These are phyloP conservation scores for Desmodus rotundus DNA, from an alignment of 2,113 vertebrate species.

Conservation along the genomic window DNA sequence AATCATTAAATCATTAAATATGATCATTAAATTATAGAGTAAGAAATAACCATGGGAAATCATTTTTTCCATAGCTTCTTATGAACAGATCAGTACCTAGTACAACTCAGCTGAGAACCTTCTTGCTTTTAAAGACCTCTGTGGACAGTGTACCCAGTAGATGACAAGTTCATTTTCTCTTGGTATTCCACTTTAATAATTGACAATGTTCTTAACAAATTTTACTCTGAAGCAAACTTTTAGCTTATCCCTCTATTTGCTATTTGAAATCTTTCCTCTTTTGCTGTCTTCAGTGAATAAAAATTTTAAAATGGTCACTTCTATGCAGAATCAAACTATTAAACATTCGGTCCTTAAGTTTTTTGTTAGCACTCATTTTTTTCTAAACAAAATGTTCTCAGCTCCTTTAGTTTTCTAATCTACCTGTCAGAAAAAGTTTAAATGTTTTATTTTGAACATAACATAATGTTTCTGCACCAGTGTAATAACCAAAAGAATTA, in stretches of 20 bases:
- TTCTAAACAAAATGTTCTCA: not conserved
- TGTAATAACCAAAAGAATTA: not conserved
- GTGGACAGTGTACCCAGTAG: not conserved
- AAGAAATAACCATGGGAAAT: not conserved
- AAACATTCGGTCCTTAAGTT: not conserved
- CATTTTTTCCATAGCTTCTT: not conserved
- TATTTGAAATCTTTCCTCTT: not conserved
- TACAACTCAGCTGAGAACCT: not conserved
- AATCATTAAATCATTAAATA: no score
- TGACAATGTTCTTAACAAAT: not conserved
- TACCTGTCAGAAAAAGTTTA: not conserved
- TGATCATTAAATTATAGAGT: not conserved
- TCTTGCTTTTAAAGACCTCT: not conserved
- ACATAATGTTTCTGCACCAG: not conserved
- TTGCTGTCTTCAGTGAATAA: not conserved
- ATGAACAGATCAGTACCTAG: not conserved
- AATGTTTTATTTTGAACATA: not conserved
- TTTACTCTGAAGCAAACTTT: not conserved
- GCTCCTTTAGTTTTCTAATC: constrained; percentile 1
- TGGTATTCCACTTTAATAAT: not conserved
- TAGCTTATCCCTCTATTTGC: not conserved
- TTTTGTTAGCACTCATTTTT: constrained; percentile 8
- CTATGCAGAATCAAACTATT: not conserved
- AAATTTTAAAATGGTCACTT: not conserved
- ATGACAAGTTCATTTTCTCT: not conserved